These are phyloP conservation scores for Temnothorax curvispinosus DNA, from an alignment of 1,140 invertebrate species.

Conservation along the genomic window DNA sequence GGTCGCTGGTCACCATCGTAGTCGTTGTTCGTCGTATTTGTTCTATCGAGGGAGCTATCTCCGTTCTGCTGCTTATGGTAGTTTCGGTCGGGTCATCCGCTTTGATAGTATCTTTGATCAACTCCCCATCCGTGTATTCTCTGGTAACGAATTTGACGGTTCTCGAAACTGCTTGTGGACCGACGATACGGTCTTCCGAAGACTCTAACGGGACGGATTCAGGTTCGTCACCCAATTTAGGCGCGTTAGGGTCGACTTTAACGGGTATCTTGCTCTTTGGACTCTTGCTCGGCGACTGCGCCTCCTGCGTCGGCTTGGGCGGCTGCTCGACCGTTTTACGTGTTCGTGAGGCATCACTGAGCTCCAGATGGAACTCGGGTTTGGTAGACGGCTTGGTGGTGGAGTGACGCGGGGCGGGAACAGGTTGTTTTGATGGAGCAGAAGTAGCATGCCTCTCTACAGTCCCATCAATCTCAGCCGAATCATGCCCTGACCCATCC, in stretches of 20 bases:
- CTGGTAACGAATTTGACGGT: slow-evolving; percentile 14
- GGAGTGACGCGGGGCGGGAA: slow-evolving; percentile 82
- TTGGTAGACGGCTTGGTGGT: slow-evolving; percentile 78
- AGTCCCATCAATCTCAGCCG: slow-evolving; percentile 85
- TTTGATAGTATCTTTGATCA: slow-evolving; percentile 8
- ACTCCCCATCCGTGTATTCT: slow-evolving; percentile 18
- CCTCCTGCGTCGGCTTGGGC: slow-evolving; percentile 50
- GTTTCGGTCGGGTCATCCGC: background rate
- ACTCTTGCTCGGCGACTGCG: slow-evolving; percentile 52
- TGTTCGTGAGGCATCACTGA: slow-evolving; percentile 73
- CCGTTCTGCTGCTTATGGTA: background rate
- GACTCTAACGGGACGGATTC: background rate
- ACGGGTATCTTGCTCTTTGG: slow-evolving; percentile 82
- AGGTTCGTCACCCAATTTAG: background rate
- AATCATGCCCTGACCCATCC: slow-evolving; percentile 86
- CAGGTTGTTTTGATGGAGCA: slow-evolving; percentile 84
- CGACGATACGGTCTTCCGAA: background rate
- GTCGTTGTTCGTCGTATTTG: slow-evolving; percentile 1
- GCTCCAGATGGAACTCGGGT: slow-evolving; percentile 81
- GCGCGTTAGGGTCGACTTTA: slow-evolving; percentile 69
- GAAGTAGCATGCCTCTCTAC: slow-evolving; percentile 85
- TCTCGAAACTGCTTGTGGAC: background rate
- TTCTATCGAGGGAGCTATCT: background rate
- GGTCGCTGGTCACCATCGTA: background rate
- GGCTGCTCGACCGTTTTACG: slow-evolving; percentile 64